A percentile compares a stretch with the other conserved stretches of the same genome.
Evolutionary conservation across 2,113 vertebrate genomes (phyloP).

Genomic region (Grus americana): DNA sequence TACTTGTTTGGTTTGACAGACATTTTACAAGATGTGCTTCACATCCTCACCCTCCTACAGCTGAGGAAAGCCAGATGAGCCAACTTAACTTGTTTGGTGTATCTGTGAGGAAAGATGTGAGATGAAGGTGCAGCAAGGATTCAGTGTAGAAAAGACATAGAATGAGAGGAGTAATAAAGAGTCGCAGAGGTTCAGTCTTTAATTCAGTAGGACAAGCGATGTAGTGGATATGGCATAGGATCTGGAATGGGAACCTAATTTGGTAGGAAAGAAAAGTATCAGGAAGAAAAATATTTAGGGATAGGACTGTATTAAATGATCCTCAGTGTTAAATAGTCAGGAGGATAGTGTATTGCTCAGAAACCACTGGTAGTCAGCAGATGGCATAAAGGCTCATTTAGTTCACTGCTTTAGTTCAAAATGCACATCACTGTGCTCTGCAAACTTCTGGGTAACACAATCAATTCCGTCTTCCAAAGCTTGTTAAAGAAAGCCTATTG

Average conservation of each 20-base stretch:
- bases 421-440: neutral
- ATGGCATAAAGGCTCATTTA: neutral
- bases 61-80: neutral
- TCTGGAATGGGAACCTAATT: neutral
- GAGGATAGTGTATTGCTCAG: neutral
- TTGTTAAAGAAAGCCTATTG: neutral
- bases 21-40: neutral
- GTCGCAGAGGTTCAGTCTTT: neutral
- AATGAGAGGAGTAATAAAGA: neutral
- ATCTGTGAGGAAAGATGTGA: neutral
- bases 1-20: slow-evolving; percentile 17
- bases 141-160: neutral
- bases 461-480: neutral
- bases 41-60: neutral
- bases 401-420: neutral
- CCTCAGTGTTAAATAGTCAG: neutral
- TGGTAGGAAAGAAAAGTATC: neutral
- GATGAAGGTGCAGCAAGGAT: neutral
- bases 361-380: neutral
- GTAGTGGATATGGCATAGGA: neutral
- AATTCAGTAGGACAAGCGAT: neutral
- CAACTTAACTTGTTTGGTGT: neutral
- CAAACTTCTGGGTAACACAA: neutral
- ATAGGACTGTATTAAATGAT: neutral
- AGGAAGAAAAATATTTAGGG: neutral